Evolutionary conservation across 1,140 invertebrate genomes (phyloP).

Genomic region (Asobara japonica): DNA sequence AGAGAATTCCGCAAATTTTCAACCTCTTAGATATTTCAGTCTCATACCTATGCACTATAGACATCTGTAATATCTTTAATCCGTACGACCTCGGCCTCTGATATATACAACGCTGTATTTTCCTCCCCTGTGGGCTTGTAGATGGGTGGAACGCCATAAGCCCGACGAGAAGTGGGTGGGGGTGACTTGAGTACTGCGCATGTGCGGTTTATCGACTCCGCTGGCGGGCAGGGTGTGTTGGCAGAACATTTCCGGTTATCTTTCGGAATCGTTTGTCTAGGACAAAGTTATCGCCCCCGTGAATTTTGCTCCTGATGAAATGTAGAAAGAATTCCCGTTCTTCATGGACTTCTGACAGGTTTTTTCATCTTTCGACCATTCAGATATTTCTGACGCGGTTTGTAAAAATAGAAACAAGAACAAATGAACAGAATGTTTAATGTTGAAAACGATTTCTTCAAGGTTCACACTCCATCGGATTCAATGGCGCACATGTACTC

Average conservation of each 20-base stretch:
- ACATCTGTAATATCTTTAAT: slow-evolving; percentile 14
- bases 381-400: too few relatives aligned
- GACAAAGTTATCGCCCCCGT: not conserved
- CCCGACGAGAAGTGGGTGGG: not conserved
- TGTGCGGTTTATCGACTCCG: slow-evolving; percentile 31
- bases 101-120: not conserved
- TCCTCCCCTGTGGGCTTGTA: not conserved
- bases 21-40: too few relatives aligned
- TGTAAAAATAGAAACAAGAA: too few relatives aligned
- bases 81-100: not conserved
- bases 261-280: slow-evolving; percentile 10
- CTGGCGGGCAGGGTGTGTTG: slow-evolving; percentile 13
- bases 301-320: not conserved
- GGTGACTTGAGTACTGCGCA: slow-evolving; percentile 13
- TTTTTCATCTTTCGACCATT: too few relatives aligned
- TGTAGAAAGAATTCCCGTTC: not conserved
- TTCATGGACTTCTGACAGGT: too few relatives aligned
- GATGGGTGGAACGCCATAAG: not conserved
- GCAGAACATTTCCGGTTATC: slow-evolving; percentile 20
- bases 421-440: too few relatives aligned
- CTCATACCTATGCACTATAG: not conserved
- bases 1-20: too few relatives aligned
- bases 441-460: too few relatives aligned
- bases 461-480: too few relatives aligned
- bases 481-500: too few relatives aligned